Conservation (phyloP, 2,113 vertebrate genomes). For the Istiophorus platypterus region DNA sequence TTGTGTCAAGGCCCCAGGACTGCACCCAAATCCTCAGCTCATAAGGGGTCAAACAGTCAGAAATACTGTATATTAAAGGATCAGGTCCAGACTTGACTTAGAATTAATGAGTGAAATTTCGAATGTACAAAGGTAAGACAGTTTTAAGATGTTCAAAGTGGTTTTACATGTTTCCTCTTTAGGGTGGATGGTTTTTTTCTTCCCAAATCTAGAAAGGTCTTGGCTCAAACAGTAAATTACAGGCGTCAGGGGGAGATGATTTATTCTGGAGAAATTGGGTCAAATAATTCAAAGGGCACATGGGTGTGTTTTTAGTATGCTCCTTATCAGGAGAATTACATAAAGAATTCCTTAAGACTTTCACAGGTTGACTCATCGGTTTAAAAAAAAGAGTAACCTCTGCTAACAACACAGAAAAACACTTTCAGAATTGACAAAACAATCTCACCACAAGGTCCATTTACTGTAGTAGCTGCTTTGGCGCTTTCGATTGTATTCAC, state of each 20-base stretch:
- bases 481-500: background rate
- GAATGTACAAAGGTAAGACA: background rate
- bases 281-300: background rate
- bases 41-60: background rate
- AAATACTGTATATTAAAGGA: background rate
- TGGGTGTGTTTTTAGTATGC: background rate
- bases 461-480: background rate
- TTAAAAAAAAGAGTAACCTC: background rate
- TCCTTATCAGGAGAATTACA: constrained; percentile 22
- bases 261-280: constrained; percentile 35
- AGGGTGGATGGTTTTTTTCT: background rate
- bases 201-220: background rate
- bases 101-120: background rate
- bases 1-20: background rate
- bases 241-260: constrained; percentile 17
- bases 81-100: background rate
- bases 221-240: constrained; percentile 13
- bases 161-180: background rate
- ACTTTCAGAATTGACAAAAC: background rate
- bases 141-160: background rate
- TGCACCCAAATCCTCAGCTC: background rate
- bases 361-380: constrained; percentile 21
- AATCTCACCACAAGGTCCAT: background rate
- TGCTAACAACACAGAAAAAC: background rate
- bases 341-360: constrained; percentile 18